Conservation (phyloP, 2,113 vertebrate species). For the Sinosuthora webbiana region DNA sequence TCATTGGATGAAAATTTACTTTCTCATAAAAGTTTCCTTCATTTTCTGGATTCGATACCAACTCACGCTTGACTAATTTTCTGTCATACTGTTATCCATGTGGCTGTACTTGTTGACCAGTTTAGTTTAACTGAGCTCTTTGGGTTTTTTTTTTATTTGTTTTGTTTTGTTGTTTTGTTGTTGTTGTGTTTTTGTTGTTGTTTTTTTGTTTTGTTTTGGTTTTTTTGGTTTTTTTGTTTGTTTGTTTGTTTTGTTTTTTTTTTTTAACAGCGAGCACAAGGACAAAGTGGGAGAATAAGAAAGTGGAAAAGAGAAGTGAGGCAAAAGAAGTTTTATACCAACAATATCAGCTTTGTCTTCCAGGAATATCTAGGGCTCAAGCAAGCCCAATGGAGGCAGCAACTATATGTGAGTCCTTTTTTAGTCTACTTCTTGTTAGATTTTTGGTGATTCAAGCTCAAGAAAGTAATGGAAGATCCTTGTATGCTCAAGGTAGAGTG, state of each 20-base stretch:
- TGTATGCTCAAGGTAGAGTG: neutral
- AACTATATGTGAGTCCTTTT: neutral
- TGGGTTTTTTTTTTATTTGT: no score
- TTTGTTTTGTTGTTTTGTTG: neutral
- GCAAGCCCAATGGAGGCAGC: neutral
- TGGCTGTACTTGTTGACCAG: neutral
- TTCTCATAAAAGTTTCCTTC: neutral
- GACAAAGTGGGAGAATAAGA: neutral
- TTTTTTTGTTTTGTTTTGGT: neutral
- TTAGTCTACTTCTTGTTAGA: neutral
- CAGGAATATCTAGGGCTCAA: neutral
- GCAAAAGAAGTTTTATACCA: neutral
- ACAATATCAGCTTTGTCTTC: neutral
- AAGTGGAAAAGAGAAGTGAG: neutral
- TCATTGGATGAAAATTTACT: neutral
- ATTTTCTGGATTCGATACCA: neutral
- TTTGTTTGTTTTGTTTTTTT: neutral
- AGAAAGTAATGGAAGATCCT: neutral
- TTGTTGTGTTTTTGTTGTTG: no score
- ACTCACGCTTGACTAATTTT: neutral
- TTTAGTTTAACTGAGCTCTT: neutral
- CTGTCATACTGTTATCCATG: neutral
- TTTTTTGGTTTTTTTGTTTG: neutral
- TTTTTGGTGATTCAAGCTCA: neutral
- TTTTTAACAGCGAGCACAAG: neutral